Base-by-base conservation (phyloP, 2,113 vertebrate species). In the Pelecanoides urinatrix region DNA sequence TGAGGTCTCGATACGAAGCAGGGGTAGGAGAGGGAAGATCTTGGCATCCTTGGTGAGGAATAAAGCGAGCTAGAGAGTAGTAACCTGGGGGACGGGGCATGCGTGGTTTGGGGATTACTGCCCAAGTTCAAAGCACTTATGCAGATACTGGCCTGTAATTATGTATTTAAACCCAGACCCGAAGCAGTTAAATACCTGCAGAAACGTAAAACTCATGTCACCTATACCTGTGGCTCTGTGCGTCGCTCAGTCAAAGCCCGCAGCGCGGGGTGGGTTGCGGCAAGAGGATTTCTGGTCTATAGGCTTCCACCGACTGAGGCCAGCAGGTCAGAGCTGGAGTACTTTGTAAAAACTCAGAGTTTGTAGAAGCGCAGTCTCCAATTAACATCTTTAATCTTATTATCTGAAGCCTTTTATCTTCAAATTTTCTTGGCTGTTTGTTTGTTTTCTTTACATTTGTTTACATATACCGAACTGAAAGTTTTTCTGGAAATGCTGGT, bases 401-500 rank as follows among this genome's bases (percentile, higher is more conserved):
- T 96, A 94, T 97, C 97, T 87, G 63, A 25, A 95, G 62, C 62
- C 84, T 96, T 97, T 97, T 96, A 97, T 95, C 95, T 96, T 89
- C 83, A 65, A 2, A 65, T 91, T 94, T 93, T 89, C 91, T 76
- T 76, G 55, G 53, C 80, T 92, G 66, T 94, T 96, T 96, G 75
- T 96, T 97, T 94, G 84, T 95, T 96, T 96, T 94, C 86, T 85
- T 90, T 82, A 65, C 42, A 91, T 92, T 84, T 92, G 83, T 95
- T 97, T 97, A 94, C 49, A 91, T 90, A 74, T 32, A 77, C 82
- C 0, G 3, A 88, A 95, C 84, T 66, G 70, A 95, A 80, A 68
- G 94, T 75, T 95, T 94, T 96, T 96, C 95, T 95, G 95, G 96
- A 94, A 96, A 95, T 92, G 91, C 91, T 91, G 91, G 94, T 96